phyloP scores from a whole-genome alignment of 1,140 invertebrate genomes.

The Magallana angulata region DNA sequence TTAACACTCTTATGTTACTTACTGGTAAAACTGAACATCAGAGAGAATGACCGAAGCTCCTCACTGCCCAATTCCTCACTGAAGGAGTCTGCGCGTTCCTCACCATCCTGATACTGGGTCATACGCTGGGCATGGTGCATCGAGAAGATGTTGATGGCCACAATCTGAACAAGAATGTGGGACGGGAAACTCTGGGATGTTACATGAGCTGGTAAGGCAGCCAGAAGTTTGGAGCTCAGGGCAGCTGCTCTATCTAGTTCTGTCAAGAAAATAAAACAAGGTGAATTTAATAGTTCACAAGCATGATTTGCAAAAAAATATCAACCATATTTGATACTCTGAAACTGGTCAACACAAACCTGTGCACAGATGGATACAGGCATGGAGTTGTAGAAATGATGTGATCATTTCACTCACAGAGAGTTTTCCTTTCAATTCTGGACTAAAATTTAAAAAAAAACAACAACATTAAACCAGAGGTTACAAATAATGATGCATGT shows the following conservation, averaged over 20 bases:
- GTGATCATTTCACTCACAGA: slow-evolving; percentile 85
- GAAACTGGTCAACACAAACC: slow-evolving; percentile 61
- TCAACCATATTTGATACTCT: no score
- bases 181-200: slow-evolving; percentile 88
- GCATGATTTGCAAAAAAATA: neutral
- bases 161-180: slow-evolving; percentile 87
- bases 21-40: slow-evolving; percentile 85
- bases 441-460: slow-evolving; percentile 71
- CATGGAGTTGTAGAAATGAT: slow-evolving; percentile 86
- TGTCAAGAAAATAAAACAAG: slow-evolving; percentile 44
- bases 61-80: slow-evolving; percentile 65
- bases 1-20: slow-evolving; percentile 64
- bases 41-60: slow-evolving; percentile 80
- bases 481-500: neutral
- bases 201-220: slow-evolving; percentile 86
- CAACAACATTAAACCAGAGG: neutral
- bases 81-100: slow-evolving; percentile 45
- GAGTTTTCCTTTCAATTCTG: slow-evolving; percentile 82
- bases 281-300: neutral
- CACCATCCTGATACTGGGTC: slow-evolving; percentile 41
- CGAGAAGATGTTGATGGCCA: slow-evolving; percentile 87
- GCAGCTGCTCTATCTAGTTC: slow-evolving; percentile 82
- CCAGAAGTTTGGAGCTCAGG: slow-evolving; percentile 83
- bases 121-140: slow-evolving; percentile 83
- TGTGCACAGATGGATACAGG: slow-evolving; percentile 83